Evolutionary conservation across 2,888 invertebrate species (phyloP).

Genomic region (Apotomis capreana): DNA sequence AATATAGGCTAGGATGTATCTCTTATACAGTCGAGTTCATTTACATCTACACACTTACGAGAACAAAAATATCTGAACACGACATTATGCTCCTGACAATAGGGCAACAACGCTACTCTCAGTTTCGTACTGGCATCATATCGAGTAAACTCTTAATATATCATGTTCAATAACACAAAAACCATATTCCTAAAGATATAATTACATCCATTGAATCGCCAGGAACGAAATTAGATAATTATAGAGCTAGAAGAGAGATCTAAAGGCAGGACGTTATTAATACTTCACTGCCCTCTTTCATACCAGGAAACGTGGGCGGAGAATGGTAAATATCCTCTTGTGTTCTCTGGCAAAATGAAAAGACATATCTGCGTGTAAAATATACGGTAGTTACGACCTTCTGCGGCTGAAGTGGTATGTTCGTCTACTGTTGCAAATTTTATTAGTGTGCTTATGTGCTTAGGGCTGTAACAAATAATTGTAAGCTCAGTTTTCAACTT

Average conservation of each 20-base stretch:
- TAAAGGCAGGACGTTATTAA: constrained; percentile 1
- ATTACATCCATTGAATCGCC: neutral
- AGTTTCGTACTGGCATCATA: no score
- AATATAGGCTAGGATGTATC: no score
- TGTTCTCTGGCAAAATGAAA: neutral
- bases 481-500: no score
- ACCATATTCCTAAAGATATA: neutral
- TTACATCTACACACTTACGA: no score
- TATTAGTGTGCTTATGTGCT: neutral
- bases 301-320: neutral
- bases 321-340: neutral
- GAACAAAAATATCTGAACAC: no score
- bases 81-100: no score
- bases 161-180: neutral
- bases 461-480: no score
- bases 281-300: constrained; percentile 9
- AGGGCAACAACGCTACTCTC: no score
- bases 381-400: neutral
- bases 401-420: neutral
- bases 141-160: no score
- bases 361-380: neutral
- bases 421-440: constrained; percentile 3
- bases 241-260: neutral
- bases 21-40: no score
- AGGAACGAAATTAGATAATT: neutral